phyloP scores from a whole-genome alignment of 2,888 invertebrate species.

The Nemapogon koenigi region DNA sequence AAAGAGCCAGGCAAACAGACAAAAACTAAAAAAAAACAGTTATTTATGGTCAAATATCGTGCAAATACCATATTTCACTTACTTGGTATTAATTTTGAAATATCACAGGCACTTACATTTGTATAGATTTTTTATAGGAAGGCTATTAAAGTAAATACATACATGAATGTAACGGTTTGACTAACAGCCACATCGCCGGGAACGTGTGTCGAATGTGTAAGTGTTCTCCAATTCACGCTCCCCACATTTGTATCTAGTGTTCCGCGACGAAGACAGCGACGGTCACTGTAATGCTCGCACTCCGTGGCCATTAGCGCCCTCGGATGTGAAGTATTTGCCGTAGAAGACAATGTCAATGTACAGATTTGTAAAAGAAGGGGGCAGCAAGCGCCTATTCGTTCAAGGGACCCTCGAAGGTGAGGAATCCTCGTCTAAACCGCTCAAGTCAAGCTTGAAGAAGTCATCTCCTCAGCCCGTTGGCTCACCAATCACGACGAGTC shows the following conservation, averaged over 20 bases:
- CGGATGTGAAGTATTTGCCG: constrained; percentile 26
- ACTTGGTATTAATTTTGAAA: too few relatives aligned
- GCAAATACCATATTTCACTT: too few relatives aligned
- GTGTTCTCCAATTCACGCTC: background rate
- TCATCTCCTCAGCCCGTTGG: constrained; percentile 55
- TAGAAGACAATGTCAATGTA: constrained; percentile 72
- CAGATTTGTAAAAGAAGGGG: constrained; percentile 77
- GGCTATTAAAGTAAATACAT: too few relatives aligned
- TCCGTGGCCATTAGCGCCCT: background rate
- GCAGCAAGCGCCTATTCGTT: constrained; percentile 74
- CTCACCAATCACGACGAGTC: constrained; percentile 68
- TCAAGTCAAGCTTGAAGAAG: constrained; percentile 60
- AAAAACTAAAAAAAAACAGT: too few relatives aligned
- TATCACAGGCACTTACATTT: too few relatives aligned
- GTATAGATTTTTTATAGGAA: too few relatives aligned
- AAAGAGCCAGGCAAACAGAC: too few relatives aligned
- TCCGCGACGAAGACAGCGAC: constrained; percentile 2
- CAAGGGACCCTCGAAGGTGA: constrained; percentile 75
- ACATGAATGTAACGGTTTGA: constrained; percentile 9
- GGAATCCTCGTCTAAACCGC: constrained; percentile 40
- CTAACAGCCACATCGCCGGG: constrained; percentile 11
- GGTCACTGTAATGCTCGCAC: constrained; percentile 3
- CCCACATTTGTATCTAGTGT: constrained; percentile 2
- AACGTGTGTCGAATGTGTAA: constrained; percentile 46
- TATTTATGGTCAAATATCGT: too few relatives aligned